Percentiles rank a stretch among this genome's conserved stretches.
Conservation (phyloP, 2,797 vertebrate genomes). For the Trematomus bernacchii region DNA sequence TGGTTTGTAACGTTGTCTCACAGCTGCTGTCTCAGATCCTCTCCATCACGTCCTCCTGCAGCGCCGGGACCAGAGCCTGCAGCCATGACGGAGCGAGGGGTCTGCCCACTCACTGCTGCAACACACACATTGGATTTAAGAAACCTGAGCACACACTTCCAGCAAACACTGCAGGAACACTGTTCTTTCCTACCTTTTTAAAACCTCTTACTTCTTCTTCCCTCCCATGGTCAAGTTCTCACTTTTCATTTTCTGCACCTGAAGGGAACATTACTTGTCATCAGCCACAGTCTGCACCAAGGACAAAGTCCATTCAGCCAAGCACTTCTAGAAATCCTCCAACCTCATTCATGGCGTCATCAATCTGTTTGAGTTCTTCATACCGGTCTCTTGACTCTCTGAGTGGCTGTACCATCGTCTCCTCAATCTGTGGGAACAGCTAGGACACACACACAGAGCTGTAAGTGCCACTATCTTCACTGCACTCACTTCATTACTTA, state of each 20-base stretch:
- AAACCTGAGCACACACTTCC: not conserved
- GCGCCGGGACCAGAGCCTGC: no score
- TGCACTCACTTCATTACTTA: not conserved
- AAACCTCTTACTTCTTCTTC: conserved; percentile 73
- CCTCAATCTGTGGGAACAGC: conserved; percentile 93
- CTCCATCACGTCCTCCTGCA: not conserved
- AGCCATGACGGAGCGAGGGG: not conserved
- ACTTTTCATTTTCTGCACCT: conserved; percentile 88
- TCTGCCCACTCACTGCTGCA: conserved; percentile 40
- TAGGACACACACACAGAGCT: conserved; percentile 52
- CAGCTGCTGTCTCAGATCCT: conserved; percentile 3
- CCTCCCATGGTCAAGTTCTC: conserved; percentile 80
- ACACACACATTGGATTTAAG: conserved; percentile 6
- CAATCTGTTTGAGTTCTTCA: conserved; percentile 91
- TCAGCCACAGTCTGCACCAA: not conserved
- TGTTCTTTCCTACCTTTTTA: conserved; percentile 27
- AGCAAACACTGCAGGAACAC: not conserved
- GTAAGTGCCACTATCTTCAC: not conserved
- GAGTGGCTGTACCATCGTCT: conserved; percentile 92
- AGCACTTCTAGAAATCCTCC: conserved; percentile 1
- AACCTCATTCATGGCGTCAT: conserved; percentile 92
- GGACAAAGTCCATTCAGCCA: not conserved
- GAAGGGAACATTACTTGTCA: conserved; percentile 12
- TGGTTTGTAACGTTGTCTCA: conserved; percentile 8
- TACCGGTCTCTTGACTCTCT: conserved; percentile 92